phyloP scores from a whole-genome alignment of 1,140 invertebrate genomes.

The Asbolus verrucosus region DNA sequence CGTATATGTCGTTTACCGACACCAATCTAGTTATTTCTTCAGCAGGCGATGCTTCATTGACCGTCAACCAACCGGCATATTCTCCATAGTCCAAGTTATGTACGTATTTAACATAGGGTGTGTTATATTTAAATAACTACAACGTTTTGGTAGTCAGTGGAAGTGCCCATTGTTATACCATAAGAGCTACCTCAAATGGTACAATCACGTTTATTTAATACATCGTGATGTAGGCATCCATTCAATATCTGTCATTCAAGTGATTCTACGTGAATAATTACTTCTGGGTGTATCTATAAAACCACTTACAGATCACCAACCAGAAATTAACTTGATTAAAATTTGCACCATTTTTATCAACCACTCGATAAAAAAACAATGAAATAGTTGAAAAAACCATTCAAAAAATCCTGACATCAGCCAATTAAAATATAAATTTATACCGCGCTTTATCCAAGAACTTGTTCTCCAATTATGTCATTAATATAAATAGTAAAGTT shows the following conservation, averaged over 20 bases:
- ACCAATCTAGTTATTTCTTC: too few species aligned
- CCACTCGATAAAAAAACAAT: background rate
- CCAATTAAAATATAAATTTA: too few species aligned
- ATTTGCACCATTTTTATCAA: constrained; percentile 14
- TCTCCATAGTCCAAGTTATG: constrained; percentile 6
- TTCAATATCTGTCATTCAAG: constrained; percentile 51
- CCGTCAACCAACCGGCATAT: background rate
- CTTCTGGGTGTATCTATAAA: constrained; percentile 10
- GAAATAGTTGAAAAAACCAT: too few species aligned
- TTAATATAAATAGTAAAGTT: too few species aligned
- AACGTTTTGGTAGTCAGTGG: constrained; percentile 56
- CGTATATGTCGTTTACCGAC: too few species aligned
- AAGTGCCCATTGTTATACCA: constrained; percentile 59
- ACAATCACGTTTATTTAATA: constrained; percentile 53
- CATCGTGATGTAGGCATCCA: constrained; percentile 48
- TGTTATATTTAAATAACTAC: constrained; percentile 61
- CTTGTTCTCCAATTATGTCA: too few species aligned
- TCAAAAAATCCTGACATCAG: too few species aligned
- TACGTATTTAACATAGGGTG: constrained; percentile 58
- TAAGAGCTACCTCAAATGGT: constrained; percentile 61
- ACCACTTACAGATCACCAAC: constrained; percentile 32
- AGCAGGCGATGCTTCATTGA: background rate
- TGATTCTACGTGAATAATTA: constrained; percentile 52
- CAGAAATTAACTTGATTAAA: too few species aligned
- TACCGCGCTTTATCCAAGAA: too few species aligned